Evolutionary conservation across 2,113 vertebrate species (phyloP), one percentile per base, ranked within the genome.

Genomic region (Istiophorus platypterus): DNA sequence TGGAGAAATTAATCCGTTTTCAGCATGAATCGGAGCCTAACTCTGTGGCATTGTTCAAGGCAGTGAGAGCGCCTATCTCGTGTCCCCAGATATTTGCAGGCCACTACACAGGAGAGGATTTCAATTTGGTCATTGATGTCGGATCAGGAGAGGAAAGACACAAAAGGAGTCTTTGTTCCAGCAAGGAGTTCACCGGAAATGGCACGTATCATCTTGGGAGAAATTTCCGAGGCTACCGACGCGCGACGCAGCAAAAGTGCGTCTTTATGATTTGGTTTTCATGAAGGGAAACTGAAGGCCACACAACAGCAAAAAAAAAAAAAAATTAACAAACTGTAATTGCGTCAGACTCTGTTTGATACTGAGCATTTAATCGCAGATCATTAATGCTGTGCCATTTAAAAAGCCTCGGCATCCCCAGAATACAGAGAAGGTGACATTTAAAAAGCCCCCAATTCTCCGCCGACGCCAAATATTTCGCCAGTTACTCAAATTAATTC

Each of bases 331-430:
- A 73, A 86, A 85, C 54, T 79, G 84, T 91, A 93, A 93, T 92
- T 90, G 89, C 76, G 72, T 82, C 85, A 67, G 85, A 76, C 72
- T 66, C 77, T 51, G 84, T 90, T 93, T 93, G 90, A 93, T 90
- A 91, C 81, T 69, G 85, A 89, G 88, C 86, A 89, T 94, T 93
- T 94, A 94, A 93, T 89, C 81, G 72, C 76, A 67, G 82, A 88
- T 92, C 91, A 94, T 94, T 94, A 95, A 89, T 88, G 90, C 82
- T 1, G 78, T 94, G 93, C 93, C 93, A 94, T 95, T 95, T 95
- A 87, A 92, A 92, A 90, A 90, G 91, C 82, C 92, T 81, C 84
- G 34, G 81, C 86, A 80, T 88, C 75, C 73, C 85, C 66, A 41
- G 91, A 92, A 93, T 92, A 88, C 89, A 87, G 92, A 93, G 91